Base-by-base conservation (phyloP, 2,797 vertebrate genomes). In the Sebastes taczanowskii region DNA sequence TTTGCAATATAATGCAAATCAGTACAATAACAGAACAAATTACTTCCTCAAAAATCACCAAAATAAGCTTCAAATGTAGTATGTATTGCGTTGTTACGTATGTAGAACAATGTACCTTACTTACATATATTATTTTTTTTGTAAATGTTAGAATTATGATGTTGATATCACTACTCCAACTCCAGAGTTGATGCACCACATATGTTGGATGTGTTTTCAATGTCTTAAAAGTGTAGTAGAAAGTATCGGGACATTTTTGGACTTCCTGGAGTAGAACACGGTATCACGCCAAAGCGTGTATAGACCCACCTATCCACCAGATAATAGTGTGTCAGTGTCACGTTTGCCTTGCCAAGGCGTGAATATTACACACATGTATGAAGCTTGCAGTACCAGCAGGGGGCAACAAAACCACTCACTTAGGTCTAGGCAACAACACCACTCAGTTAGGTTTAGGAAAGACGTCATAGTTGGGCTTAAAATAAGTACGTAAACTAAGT, bases 341-440 rank as follows among this genome's bases (percentile, higher is more conserved):
- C 2, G 14, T 49, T 49, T 49, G 18, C 16, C 46, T 49, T 20
- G 0, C 46, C 0, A 4, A 49, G 46, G 46, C 46, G 7, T 8
- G 46, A 0, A 49, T 20, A 20, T 49, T 20, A 49, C 46, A 20
- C 18, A 0, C 18, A 0, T 49, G 46, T 49, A 46, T 46, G 42
- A 46, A 46, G 42, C 42, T 35, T 35, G 42, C 42, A 46, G 0
- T 46, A 46, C 42, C 42, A 46, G 42, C 42, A 46, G 16, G 6
- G 7, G 42, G 6, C 42, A 46, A 46, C 16, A 46, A 38, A 42
- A 46, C 42, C 46, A 1, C 46, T 49, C 18, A 20, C 7, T 49
- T 49, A 49, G 46, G 46, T 49, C 20, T 49, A 49, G 46, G 46
- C 46, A 49, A 49, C 46, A 49, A 49, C 16, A 49, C 7, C 46